Percentiles rank a stretch among this genome's conserved stretches.
These are phyloP conservation scores for Hippopotamyrus pictus DNA, from an alignment of 2,797 vertebrate genomes.

Conservation along the genomic window DNA sequence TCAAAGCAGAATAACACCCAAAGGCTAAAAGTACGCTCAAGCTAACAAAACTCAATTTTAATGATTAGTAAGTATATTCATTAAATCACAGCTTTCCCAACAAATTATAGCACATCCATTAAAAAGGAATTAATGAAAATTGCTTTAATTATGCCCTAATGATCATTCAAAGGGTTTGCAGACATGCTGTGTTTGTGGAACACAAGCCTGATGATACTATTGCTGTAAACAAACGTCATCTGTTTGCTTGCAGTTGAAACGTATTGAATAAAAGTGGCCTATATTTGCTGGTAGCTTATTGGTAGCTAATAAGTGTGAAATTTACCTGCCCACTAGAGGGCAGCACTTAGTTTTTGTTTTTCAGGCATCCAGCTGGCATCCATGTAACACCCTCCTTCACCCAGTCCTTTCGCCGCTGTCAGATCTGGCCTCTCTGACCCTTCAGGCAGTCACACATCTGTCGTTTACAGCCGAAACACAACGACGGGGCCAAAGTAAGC, in stretches of 20 bases:
- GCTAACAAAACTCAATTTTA: not conserved
- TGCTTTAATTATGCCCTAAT: not conserved
- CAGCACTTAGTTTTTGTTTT: not conserved
- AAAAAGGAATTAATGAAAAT: constrained; percentile 5
- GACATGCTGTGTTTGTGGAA: not conserved
- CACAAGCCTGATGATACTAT: not conserved
- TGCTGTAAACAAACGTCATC: not conserved
- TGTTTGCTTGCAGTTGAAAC: not conserved
- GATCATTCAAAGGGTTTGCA: constrained; percentile 4
- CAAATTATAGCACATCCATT: constrained; percentile 1
- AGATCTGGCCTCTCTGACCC: not conserved
- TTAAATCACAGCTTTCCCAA: not conserved
- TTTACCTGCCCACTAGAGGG: not conserved
- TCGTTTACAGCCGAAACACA: not conserved
- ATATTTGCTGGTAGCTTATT: not conserved
- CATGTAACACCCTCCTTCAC: not conserved
- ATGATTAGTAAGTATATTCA: not conserved
- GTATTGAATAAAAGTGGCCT: not conserved
- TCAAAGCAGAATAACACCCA: not conserved
- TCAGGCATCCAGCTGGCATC: not conserved
- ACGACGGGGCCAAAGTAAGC: not conserved
- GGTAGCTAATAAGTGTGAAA: not conserved
- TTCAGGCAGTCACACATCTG: not conserved
- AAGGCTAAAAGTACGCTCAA: not conserved
- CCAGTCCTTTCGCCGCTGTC: not conserved